A percentile compares a stretch with the other conserved stretches of the same genome.
Evolutionary conservation across 2,888 invertebrate species (phyloP).

Genomic region (Hylaea fasciaria): DNA sequence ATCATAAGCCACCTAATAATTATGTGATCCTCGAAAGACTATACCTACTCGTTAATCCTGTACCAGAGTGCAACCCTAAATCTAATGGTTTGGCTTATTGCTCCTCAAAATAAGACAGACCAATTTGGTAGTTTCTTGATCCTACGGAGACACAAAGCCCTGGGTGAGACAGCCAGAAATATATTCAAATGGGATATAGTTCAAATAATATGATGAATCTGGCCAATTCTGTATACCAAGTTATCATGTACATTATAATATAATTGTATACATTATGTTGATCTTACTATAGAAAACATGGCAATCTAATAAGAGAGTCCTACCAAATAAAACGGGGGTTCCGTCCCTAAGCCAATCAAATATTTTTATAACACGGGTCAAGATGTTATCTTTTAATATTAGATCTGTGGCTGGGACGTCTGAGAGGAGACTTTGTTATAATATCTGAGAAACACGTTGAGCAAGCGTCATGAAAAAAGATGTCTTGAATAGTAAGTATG

Average conservation of each 20-base stretch:
- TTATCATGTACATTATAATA: neutral
- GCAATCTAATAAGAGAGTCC: slow-evolving; percentile 7
- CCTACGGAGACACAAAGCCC: too few relatives aligned
- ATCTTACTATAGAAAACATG: slow-evolving; percentile 2
- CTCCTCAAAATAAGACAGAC: too few relatives aligned
- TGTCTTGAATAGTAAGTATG: neutral
- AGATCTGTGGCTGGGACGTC: slow-evolving; percentile 42
- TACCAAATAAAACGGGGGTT: slow-evolving; percentile 34
- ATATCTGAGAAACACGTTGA: slow-evolving; percentile 11
- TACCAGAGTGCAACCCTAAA: too few relatives aligned
- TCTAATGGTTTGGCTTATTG: too few relatives aligned
- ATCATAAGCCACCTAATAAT: neutral
- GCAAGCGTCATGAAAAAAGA: neutral
- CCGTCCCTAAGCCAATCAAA: slow-evolving; percentile 63
- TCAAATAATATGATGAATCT: too few relatives aligned
- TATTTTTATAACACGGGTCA: slow-evolving; percentile 65
- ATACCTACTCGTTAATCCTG: too few relatives aligned
- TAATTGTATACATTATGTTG: neutral
- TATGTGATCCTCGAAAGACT: too few relatives aligned
- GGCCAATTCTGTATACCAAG: too few relatives aligned
- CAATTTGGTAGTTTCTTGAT: neutral
- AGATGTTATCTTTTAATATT: slow-evolving; percentile 76
- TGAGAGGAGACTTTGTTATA: slow-evolving; percentile 18
- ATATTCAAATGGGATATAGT: too few relatives aligned
- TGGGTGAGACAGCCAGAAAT: too few relatives aligned